These are phyloP conservation scores for Buathra laborator DNA, from an alignment of 2,888 invertebrate species.

Conservation along the genomic window DNA sequence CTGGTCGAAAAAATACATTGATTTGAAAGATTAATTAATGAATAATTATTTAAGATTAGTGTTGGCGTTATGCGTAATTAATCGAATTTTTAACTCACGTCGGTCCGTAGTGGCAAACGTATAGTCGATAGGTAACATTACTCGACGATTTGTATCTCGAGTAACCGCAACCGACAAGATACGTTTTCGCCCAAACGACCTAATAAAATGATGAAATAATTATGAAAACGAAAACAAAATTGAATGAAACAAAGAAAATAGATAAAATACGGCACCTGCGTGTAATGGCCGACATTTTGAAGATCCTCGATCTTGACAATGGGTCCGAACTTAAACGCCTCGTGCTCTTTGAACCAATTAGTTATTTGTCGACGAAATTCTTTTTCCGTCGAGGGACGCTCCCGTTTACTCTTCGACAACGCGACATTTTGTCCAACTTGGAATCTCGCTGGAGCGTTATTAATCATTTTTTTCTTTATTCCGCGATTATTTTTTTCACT, in stretches of 20 bases:
- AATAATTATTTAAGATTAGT: neutral
- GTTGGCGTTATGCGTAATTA: neutral
- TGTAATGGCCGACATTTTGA: conserved; percentile 81
- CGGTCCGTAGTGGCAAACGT: conserved; percentile 85
- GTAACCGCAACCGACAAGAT: conserved; percentile 86
- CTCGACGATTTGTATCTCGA: conserved; percentile 81
- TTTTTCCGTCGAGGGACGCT: conserved; percentile 69
- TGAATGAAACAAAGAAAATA: neutral
- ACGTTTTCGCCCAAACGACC: conserved; percentile 86
- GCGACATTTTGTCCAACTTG: conserved; percentile 84
- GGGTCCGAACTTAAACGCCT: conserved; percentile 71
- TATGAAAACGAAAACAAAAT: neutral
- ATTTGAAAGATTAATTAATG: too few species aligned
- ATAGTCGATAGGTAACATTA: conserved; percentile 81
- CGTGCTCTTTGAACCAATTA: conserved; percentile 82
- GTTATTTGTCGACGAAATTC: conserved; percentile 80
- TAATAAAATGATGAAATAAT: conserved; percentile 74
- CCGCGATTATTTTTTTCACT: too few species aligned
- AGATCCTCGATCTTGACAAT: conserved; percentile 67
- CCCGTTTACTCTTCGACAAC: conserved; percentile 79
- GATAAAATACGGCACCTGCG: conserved; percentile 77
- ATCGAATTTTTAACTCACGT: conserved; percentile 72
- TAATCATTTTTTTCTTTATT: neutral
- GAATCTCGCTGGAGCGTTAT: conserved; percentile 80
- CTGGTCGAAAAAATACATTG: too few species aligned